Evolutionary conservation across 2,888 invertebrate species (phyloP).

Genomic region (Drosophila dives): DNA sequence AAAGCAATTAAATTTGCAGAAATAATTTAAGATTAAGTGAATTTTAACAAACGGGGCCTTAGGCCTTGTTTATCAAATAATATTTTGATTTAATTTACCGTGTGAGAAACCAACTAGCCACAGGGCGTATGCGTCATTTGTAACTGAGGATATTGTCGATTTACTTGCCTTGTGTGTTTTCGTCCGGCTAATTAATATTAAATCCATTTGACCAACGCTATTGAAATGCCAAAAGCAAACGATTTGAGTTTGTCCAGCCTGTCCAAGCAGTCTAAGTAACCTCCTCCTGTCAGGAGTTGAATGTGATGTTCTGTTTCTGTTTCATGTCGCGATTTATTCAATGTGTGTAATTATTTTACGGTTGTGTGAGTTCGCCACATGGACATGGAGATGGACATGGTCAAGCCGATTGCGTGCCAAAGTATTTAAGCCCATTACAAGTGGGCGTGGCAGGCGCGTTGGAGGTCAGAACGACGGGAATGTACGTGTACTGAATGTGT

Average conservation of each 20-base stretch:
- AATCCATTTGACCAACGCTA: conserved; percentile 66
- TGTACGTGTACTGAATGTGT: conserved; percentile 61
- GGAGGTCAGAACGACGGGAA: neutral
- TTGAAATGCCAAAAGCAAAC: conserved; percentile 72
- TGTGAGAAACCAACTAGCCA: conserved; percentile 15
- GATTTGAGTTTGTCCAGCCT: conserved; percentile 18
- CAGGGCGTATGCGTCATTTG: conserved; percentile 41
- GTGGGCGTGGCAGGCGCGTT: conserved; percentile 6
- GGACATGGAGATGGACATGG: conserved; percentile 34
- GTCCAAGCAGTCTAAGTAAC: neutral
- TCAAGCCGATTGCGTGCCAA: conserved; percentile 45
- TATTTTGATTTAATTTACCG: conserved; percentile 56
- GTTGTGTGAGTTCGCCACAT: conserved; percentile 40
- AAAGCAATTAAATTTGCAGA: neutral
- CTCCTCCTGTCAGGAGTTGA: neutral
- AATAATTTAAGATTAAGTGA: conserved; percentile 71
- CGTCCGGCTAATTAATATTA: conserved; percentile 73
- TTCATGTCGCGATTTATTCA: conserved; percentile 66
- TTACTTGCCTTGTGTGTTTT: conserved; percentile 39
- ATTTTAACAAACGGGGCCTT: conserved; percentile 28
- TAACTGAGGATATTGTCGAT: conserved; percentile 15
- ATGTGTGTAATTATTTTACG: conserved; percentile 76
- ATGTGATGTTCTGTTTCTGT: conserved; percentile 32
- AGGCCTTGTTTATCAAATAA: conserved; percentile 3
- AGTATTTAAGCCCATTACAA: conserved; percentile 66